These are phyloP conservation scores for Uropsilus gracilis DNA, from an alignment of 2,113 vertebrate genomes.

Conservation along the genomic window DNA sequence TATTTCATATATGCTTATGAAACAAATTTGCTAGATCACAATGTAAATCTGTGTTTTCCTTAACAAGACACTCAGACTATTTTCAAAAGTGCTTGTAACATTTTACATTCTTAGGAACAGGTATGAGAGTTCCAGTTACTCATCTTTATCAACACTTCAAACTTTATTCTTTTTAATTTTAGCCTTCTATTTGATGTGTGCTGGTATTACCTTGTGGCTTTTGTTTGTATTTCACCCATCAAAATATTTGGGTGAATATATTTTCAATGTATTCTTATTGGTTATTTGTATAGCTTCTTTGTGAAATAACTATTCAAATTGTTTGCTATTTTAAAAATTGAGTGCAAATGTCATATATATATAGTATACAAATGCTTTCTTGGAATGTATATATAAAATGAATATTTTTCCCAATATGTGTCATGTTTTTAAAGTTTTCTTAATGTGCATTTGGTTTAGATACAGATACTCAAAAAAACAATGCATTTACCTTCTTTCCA, in stretches of 20 bases:
- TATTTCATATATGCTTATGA: background rate
- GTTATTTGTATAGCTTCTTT: background rate
- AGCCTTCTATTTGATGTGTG: background rate
- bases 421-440: constrained; percentile 12
- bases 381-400: background rate
- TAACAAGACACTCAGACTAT: background rate
- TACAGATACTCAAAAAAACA: constrained; percentile 3
- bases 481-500: background rate
- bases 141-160: background rate
- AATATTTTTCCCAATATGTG: background rate
- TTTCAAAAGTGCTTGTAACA: background rate
- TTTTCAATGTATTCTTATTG: background rate
- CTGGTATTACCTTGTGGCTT: background rate
- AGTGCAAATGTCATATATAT: background rate
- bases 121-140: background rate
- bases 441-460: background rate
- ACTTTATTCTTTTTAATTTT: background rate
- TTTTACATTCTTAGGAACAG: background rate
- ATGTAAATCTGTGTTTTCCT: background rate
- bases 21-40: background rate
- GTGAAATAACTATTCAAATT: background rate
- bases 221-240: background rate
- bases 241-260: background rate
- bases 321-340: background rate
- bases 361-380: background rate